Evolutionary conservation across 2,113 vertebrate genomes (phyloP), one percentile per base, ranked within the genome.

Genomic region (Microcebus ravelobensis): DNA sequence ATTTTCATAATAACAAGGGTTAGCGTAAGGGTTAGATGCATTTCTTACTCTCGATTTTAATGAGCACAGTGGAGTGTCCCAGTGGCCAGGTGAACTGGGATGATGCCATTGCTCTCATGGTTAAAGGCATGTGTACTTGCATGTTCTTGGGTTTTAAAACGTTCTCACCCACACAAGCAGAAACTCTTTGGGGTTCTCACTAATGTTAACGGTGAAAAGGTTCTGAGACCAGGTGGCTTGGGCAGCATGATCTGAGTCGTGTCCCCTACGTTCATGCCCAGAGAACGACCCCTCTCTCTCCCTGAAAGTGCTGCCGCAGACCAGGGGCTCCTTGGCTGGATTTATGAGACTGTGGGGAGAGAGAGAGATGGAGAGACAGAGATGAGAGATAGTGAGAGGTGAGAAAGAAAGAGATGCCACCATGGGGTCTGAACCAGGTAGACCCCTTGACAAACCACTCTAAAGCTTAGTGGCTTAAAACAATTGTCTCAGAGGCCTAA

Each of bases 61-160:
- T 5, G 34, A 8, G n/a, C 1, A 10, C 1, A 2, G 71, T 34
- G 52, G 18, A 34, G 14, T 12, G 71, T 77, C 34, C 36, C 13
- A 20, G 57, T 2, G 63, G 8, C 7, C n/a, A 13, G 0, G 0
- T 11, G 31, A 14, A 7, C 15, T 11, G 12, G 3, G 20, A 6
- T 6, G 65, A 31, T 6, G 2, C 12, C 17, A 2, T 17, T 2
- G 3, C 15, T 2, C 23, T 36, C 52, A 7, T 0, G 70, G 61
- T 6, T 45, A 57, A 92, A 8, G 63, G 31, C 42, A 4, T 0
- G 1, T 6, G 23, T 7, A 59, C 45, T 29, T n/a, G 13, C 27
- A 3, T 74, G 50, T 88, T n/a, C 31, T 48, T 3, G 25, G 68
- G 18, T 25, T 25, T 34, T 29, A 3, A 7, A 3, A 2, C 14